Evolutionary conservation across 92 coral and sea anemone species (phyloP), one percentile per base, ranked within the genome.

Genomic region (Heteractis magnifica): DNA sequence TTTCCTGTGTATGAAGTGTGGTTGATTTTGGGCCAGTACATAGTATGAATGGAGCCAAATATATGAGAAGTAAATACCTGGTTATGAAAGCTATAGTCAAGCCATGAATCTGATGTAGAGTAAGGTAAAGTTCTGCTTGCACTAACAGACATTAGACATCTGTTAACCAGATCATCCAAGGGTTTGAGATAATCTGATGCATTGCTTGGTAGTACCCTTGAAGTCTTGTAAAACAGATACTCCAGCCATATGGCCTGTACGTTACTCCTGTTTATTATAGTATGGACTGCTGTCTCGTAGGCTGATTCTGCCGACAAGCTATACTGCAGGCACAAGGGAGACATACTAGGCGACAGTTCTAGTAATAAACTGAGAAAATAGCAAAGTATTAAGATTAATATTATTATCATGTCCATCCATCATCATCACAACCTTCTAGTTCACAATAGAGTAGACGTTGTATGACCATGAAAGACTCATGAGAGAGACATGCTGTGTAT

Each of bases 281-380:
- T 92, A 86, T 97, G 96, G 1, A 97, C 94, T 2, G 97, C 99
- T 26, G 97, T 94, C 90, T 94, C 98, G 48, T 92, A 94, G 51
- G 88, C 91, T 59, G 90, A 87, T 58, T 91, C 95, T 18, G 90
- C 80, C 20, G 88, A 75, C 55, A 81, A 72, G 79, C 82, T 79
- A 49, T 85, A 87, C 84, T 90, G 81, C 12, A 7, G 48, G 26
- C 88, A 85, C 83, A 85, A 20, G 15, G 91, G 77, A n/a, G 90
- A 78, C 58, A 78, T 75, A 58, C 77, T 77, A 0, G 98, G 90
- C 2, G 95, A 86, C 49, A 94, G 81, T 73, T 94, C 99, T 23
- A 97, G 86, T 21, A 94, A 85, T 84, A 97, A 78, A 77, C 99
- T 97, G 76, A 23, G 74, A 51, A 65, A 53, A 26, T 13, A 65